Evolutionary conservation across 2,888 invertebrate genomes (phyloP).

Genomic region (Metellina segmentata): DNA sequence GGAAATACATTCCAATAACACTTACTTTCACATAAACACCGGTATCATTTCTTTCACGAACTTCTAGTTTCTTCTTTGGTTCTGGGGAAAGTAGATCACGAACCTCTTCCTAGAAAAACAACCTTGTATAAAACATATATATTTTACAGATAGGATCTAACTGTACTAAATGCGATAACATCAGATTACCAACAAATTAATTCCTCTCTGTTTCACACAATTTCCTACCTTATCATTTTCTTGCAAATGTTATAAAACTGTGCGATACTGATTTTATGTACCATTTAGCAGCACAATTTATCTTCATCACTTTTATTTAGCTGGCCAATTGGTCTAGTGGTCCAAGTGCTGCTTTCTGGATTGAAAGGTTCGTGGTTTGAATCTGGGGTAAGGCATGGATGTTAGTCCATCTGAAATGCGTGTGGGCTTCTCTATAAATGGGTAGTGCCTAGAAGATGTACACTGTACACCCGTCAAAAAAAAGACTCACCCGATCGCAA

Average conservation of each 20-base stretch:
- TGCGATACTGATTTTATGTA: background rate
- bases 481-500: too few species aligned
- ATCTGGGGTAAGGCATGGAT: too few species aligned
- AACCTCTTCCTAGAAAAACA: constrained; percentile 83
- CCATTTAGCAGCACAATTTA: background rate
- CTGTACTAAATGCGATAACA: background rate
- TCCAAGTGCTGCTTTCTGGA: too few species aligned
- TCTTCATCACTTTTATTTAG: too few species aligned
- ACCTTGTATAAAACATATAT: too few species aligned
- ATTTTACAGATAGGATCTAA: background rate
- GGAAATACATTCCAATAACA: too few species aligned
- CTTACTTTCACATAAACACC: constrained; percentile 94
- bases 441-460: too few species aligned
- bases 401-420: too few species aligned
- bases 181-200: background rate
- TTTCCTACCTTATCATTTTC: background rate
- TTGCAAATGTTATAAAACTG: background rate
- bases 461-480: too few species aligned
- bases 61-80: constrained; percentile 86
- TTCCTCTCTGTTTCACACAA: background rate
- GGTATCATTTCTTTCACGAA: constrained; percentile 88
- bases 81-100: constrained; percentile 87
- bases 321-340: too few species aligned
- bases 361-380: too few species aligned
- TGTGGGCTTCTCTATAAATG: too few species aligned